Evolutionary conservation across 2,113 vertebrate species (phyloP).

Genomic region (Noctilio leporinus): DNA sequence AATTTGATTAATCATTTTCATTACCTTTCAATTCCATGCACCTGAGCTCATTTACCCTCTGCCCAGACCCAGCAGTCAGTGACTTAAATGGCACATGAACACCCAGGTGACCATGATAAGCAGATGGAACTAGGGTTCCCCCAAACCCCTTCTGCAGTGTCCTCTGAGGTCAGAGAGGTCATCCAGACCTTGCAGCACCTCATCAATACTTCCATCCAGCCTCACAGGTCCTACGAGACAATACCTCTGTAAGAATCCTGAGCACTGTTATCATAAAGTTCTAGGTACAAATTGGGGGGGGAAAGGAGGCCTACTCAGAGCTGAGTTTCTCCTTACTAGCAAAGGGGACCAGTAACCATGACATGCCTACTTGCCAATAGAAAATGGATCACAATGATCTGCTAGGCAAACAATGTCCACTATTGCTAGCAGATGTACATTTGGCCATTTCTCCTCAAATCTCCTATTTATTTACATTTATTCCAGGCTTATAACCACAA

Average conservation of each 20-base stretch:
- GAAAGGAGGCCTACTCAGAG: neutral
- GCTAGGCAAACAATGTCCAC: neutral
- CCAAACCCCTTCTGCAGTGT: neutral
- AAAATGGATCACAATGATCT: neutral
- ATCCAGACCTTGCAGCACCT: neutral
- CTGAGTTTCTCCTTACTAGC: neutral
- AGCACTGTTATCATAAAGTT: neutral
- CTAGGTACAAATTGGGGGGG: neutral
- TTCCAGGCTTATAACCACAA: neutral
- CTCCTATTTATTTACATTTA: neutral
- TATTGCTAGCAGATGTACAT: neutral
- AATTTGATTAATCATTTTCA: conserved; percentile 75
- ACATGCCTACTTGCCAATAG: neutral
- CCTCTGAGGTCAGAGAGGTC: neutral
- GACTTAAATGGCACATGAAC: neutral
- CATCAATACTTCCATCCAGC: neutral
- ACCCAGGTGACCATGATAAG: neutral
- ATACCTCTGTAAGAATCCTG: neutral
- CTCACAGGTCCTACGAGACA: neutral
- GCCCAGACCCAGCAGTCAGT: conserved; percentile 43
- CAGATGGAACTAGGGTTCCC: neutral
- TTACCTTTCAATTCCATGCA: conserved; percentile 71
- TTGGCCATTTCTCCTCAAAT: neutral
- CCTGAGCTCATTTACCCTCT: conserved; percentile 64
- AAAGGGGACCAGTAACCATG: neutral